Evolutionary conservation across 2,113 vertebrate species (phyloP).

Genomic region (Spea multiplicata): DNA sequence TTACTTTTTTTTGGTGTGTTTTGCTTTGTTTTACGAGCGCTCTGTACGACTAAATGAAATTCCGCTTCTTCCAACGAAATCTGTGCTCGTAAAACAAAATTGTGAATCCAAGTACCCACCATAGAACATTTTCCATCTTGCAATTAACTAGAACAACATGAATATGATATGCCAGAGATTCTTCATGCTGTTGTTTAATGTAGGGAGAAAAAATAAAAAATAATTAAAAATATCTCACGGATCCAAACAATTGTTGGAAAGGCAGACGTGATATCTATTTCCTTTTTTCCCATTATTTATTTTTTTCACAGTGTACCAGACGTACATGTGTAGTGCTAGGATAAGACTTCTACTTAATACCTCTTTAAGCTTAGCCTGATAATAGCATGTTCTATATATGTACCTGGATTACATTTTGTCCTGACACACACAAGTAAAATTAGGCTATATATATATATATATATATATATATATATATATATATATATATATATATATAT

Average conservation of each 20-base stretch:
- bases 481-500: too few relatives aligned
- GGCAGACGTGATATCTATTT: background rate
- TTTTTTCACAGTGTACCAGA: background rate
- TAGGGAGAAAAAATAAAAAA: background rate
- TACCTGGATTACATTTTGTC: conserved; percentile 42
- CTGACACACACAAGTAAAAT: background rate
- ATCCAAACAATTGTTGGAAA: background rate
- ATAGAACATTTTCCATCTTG: background rate
- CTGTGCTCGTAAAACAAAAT: conserved; percentile 8
- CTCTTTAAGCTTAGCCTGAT: conserved; percentile 1
- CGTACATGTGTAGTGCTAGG: background rate
- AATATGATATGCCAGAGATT: background rate
- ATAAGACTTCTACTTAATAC: background rate
- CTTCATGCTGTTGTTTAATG: background rate
- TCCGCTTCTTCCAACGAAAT: conserved; percentile 31
- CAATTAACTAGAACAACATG: conserved; percentile 14
- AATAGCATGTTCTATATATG: conserved; percentile 40
- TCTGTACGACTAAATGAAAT: conserved; percentile 58
- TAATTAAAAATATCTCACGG: background rate
- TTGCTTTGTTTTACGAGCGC: conserved; percentile 46
- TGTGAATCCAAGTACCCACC: background rate
- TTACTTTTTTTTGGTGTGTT: conserved; percentile 54
- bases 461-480: background rate
- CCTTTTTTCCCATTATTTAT: too few relatives aligned
- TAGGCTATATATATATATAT: too few relatives aligned